Conservation (phyloP, 2,113 vertebrate species). For the Labeo rohita region DNA sequence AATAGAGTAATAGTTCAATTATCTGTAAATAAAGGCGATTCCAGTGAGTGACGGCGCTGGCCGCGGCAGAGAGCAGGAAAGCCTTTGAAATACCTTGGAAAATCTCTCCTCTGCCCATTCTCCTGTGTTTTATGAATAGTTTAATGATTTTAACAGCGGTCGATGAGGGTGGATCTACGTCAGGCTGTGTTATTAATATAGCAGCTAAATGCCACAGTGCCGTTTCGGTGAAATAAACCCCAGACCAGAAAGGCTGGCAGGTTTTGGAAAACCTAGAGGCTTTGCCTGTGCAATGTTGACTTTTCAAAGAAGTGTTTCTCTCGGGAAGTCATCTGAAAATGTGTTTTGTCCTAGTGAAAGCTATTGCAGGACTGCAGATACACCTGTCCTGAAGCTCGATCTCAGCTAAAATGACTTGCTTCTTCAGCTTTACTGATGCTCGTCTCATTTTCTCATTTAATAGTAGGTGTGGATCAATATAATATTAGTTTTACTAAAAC, state of each 20-base stretch:
- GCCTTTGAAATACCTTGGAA: constrained; percentile 21
- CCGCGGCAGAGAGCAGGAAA: neutral
- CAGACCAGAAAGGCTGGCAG: neutral
- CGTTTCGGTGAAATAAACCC: neutral
- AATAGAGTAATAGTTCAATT: neutral
- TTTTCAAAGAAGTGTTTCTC: constrained; percentile 24
- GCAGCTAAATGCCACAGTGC: constrained; percentile 3
- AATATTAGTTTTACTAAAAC: too few relatives aligned
- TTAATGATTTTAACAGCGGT: constrained; percentile 39
- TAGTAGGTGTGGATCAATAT: neutral
- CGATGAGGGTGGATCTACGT: neutral
- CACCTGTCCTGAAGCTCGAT: neutral
- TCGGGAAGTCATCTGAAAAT: neutral
- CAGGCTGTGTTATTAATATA: constrained; percentile 8
- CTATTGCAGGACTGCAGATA: too few relatives aligned
- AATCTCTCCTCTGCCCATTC: constrained; percentile 4
- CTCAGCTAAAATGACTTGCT: neutral
- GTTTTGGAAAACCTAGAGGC: constrained; percentile 60
- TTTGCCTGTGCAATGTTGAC: constrained; percentile 62
- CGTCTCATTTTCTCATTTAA: neutral
- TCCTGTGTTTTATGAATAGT: constrained; percentile 7
- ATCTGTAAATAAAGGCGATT: constrained; percentile 5
- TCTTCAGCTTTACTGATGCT: neutral
- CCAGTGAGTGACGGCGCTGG: constrained; percentile 6
- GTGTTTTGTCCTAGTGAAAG: neutral